Evolutionary conservation across 2,113 vertebrate species (phyloP).

Genomic region (Ciconia maguari): DNA sequence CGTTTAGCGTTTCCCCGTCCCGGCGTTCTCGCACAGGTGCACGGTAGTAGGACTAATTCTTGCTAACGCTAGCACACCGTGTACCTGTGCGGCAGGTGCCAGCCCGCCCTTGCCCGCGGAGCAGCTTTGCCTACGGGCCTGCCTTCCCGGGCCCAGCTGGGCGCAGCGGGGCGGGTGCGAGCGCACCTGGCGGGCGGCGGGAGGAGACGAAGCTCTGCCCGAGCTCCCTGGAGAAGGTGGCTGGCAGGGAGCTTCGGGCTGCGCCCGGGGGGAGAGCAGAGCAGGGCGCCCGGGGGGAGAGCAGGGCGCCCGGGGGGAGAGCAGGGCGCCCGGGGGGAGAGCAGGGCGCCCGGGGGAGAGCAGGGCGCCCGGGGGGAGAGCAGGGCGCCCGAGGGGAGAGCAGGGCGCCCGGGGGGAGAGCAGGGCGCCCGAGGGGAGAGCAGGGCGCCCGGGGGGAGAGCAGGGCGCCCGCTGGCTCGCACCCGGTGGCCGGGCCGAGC

Average conservation of each 20-base stretch:
- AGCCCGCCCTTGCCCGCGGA: neutral
- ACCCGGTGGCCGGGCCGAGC: no score
- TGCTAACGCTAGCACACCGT: rapidly evolving
- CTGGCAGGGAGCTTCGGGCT: rapidly evolving
- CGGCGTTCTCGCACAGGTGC: neutral
- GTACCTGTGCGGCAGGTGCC: neutral
- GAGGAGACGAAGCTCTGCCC: neutral
- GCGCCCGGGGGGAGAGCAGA: rapidly evolving
- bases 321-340: neutral
- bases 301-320: neutral
- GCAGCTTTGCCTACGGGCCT: neutral
- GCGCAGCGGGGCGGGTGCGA: rapidly evolving
- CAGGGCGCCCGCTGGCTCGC: neutral
- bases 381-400: neutral
- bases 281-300: neutral
- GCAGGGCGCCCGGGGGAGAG: neutral
- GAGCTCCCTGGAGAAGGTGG: neutral
- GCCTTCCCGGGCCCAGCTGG: neutral
- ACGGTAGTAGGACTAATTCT: rapidly evolving
- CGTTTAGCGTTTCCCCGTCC: rapidly evolving
- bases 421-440: neutral
- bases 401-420: neutral
- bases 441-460: rapidly evolving
- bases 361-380: neutral
- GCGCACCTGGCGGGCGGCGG: neutral